phyloP scores from a whole-genome alignment of 2,113 vertebrate species.

The Oncorhynchus masou region DNA sequence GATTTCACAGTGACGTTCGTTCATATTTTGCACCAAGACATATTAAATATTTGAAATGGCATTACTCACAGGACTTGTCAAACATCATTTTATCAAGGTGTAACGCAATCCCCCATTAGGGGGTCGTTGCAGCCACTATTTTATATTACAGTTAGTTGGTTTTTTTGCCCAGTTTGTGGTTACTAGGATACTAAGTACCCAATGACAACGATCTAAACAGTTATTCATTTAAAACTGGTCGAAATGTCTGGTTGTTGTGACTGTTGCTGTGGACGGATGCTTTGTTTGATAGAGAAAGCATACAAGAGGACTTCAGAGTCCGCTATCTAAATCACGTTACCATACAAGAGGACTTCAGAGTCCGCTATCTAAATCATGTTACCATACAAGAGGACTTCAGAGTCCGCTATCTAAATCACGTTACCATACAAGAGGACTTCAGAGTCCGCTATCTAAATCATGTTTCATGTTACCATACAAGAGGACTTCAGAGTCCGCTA shows the following conservation, averaged over 20 bases:
- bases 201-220: slow-evolving; percentile 4
- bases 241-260: slow-evolving; percentile 14
- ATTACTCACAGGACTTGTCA: slow-evolving; percentile 41
- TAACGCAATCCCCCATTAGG: slow-evolving; percentile 20
- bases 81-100: slow-evolving; percentile 30
- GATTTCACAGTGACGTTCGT: slow-evolving; percentile 45
- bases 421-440: no score
- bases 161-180: slow-evolving; percentile 26
- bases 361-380: no score
- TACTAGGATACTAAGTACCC: slow-evolving; percentile 24
- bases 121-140: slow-evolving; percentile 5
- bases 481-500: no score
- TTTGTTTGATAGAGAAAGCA: slow-evolving; percentile 14
- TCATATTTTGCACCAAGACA: slow-evolving; percentile 49
- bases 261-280: slow-evolving; percentile 28
- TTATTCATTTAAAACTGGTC: slow-evolving; percentile 8
- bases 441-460: no score
- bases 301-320: no score
- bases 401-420: no score
- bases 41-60: slow-evolving; percentile 31
- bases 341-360: no score
- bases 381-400: no score
- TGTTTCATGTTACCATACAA: no score
- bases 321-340: neutral
- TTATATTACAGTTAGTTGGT: slow-evolving; percentile 10